Conservation (phyloP, 1,140 invertebrate species). For the Nasonia giraulti region DNA sequence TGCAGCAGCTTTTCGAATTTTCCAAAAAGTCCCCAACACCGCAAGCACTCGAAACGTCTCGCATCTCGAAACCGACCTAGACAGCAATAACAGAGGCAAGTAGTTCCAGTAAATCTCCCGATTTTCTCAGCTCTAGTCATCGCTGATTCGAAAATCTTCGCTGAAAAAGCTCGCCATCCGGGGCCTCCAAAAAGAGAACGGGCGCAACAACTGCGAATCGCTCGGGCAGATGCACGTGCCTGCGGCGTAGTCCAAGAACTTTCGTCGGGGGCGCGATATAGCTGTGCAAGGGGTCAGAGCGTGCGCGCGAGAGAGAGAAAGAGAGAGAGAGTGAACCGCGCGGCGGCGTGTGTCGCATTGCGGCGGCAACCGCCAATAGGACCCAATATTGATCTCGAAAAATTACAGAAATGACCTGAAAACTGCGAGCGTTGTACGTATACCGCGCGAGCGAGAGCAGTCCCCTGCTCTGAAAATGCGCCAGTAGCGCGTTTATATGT, state of each 20-base stretch:
- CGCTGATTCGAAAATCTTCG: no score
- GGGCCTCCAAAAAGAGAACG: not conserved
- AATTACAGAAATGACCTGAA: constrained; percentile 40
- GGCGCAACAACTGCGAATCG: constrained; percentile 54
- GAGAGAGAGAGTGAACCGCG: constrained; percentile 4
- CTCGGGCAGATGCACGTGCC: constrained; percentile 50
- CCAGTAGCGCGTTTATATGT: constrained; percentile 13
- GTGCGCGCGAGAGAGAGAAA: constrained; percentile 8
- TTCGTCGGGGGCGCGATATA: constrained; percentile 51
- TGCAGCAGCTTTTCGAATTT: not conserved
- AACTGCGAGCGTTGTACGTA: not conserved
- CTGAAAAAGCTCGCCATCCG: no score
- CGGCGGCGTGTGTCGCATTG: constrained; percentile 63
- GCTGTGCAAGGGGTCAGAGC: constrained; percentile 60
- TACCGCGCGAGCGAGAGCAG: no score
- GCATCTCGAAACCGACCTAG: no score
- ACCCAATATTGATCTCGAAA: constrained; percentile 60
- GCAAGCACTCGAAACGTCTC: no score
- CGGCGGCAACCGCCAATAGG: constrained; percentile 62
- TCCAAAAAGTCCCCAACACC: no score
- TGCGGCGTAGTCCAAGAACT: constrained; percentile 50
- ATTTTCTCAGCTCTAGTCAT: no score
- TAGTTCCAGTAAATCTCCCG: no score
- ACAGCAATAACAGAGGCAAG: no score
- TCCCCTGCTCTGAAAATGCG: not conserved